Evolutionary conservation across 1,140 invertebrate genomes (phyloP).

Genomic region (Aphis craccivora): DNA sequence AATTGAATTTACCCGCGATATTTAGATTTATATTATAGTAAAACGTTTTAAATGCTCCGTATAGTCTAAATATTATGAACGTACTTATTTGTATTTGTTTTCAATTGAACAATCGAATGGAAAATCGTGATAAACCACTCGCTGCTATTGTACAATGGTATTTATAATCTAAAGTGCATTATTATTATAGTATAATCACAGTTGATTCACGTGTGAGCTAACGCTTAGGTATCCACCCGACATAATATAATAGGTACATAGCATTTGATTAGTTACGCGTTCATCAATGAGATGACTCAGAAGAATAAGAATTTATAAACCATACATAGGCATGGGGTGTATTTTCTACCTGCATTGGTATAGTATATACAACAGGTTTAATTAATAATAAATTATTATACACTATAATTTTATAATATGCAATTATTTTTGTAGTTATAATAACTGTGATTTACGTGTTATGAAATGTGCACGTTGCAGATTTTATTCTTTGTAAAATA

Average conservation of each 20-base stretch:
- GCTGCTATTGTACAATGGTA: neutral
- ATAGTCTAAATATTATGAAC: neutral
- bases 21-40: neutral
- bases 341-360: neutral
- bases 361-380: neutral
- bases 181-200: neutral
- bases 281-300: slow-evolving; percentile 31
- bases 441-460: neutral
- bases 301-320: neutral
- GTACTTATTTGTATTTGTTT: neutral
- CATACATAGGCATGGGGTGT: neutral
- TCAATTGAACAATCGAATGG: neutral
- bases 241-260: neutral
- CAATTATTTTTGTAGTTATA: neutral
- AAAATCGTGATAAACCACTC: neutral
- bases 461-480: neutral
- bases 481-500: neutral
- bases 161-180: slow-evolving; percentile 14
- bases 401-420: neutral
- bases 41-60: neutral
- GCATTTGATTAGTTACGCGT: neutral
- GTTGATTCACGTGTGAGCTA: slow-evolving; percentile 4
- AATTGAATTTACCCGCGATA: too few species aligned
- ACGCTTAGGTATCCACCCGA: neutral
- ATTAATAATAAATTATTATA: neutral